phyloP scores from a whole-genome alignment of 2,113 vertebrate genomes.

The Plecotus auritus region DNA sequence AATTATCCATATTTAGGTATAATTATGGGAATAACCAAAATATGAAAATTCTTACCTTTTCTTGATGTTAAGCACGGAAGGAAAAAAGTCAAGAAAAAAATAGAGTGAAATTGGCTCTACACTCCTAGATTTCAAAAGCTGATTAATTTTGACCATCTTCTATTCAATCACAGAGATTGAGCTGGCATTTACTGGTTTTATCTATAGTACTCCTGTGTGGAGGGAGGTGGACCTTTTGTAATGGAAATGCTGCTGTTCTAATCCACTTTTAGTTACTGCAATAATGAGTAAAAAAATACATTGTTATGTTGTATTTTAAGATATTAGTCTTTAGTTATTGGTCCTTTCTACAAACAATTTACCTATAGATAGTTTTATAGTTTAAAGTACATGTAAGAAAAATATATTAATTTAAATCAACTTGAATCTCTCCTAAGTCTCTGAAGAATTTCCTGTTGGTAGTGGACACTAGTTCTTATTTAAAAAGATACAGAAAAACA shows the following conservation, averaged over 20 bases:
- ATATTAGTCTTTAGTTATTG: neutral
- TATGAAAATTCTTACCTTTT: constrained; percentile 38
- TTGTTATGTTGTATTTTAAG: neutral
- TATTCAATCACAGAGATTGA: neutral
- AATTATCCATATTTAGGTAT: constrained; percentile 18
- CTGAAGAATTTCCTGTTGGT: neutral
- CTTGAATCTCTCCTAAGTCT: neutral
- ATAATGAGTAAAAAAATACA: neutral
- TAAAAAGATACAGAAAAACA: neutral
- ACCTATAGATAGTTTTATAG: neutral
- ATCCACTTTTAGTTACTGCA: neutral
- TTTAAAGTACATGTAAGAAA: neutral
- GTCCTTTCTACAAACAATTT: neutral
- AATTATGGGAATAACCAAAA: constrained; percentile 53
- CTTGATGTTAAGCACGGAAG: constrained; percentile 34
- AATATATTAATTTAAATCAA: neutral
- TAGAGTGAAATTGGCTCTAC: neutral
- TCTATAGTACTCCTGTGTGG: neutral
- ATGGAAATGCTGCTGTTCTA: neutral
- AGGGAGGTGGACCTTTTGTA: neutral
- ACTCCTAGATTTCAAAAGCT: neutral
- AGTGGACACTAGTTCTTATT: neutral
- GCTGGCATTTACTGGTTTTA: neutral
- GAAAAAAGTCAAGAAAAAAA: constrained; percentile 26
- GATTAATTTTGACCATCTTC: neutral